Evolutionary conservation across 2,888 invertebrate genomes (phyloP).

Genomic region (Cataglyphis rosenhaueri): DNA sequence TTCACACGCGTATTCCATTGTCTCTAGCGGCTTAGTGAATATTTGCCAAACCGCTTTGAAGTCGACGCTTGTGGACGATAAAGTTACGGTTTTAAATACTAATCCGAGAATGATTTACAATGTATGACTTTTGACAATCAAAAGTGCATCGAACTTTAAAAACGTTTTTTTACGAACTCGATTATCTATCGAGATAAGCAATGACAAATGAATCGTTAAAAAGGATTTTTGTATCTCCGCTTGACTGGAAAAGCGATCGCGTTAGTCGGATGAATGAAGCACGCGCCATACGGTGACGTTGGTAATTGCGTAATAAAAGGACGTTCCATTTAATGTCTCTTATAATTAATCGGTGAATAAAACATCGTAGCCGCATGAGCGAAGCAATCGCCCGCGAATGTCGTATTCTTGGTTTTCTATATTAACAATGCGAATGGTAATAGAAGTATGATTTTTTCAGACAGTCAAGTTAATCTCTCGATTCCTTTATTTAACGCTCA

Average conservation of each 20-base stretch:
- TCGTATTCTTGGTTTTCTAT: conserved; percentile 24
- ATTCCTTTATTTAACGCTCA: conserved; percentile 35
- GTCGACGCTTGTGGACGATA: neutral
- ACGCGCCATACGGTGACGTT: conserved; percentile 12
- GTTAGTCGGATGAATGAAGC: conserved; percentile 31
- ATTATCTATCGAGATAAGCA: conserved; percentile 21
- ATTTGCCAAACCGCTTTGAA: conserved; percentile 2
- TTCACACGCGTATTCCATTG: neutral
- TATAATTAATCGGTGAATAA: conserved; percentile 63
- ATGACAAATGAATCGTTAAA: neutral
- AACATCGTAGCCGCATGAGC: conserved; percentile 52
- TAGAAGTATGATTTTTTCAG: conserved; percentile 37
- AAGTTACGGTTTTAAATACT: neutral
- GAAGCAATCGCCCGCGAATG: conserved; percentile 35
- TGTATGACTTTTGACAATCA: neutral
- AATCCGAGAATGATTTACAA: neutral
- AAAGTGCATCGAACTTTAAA: conserved; percentile 26
- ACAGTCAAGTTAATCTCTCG: conserved; percentile 56
- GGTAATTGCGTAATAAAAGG: conserved; percentile 63
- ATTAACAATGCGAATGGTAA: conserved; percentile 44
- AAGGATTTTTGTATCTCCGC: conserved; percentile 4
- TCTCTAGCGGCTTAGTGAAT: neutral
- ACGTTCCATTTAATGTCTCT: conserved; percentile 44
- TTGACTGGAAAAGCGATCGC: conserved; percentile 12
- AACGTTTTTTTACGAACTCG: conserved; percentile 3